Evolutionary conservation across 2,113 vertebrate species (phyloP).

Genomic region (Gopherus evgoodei): DNA sequence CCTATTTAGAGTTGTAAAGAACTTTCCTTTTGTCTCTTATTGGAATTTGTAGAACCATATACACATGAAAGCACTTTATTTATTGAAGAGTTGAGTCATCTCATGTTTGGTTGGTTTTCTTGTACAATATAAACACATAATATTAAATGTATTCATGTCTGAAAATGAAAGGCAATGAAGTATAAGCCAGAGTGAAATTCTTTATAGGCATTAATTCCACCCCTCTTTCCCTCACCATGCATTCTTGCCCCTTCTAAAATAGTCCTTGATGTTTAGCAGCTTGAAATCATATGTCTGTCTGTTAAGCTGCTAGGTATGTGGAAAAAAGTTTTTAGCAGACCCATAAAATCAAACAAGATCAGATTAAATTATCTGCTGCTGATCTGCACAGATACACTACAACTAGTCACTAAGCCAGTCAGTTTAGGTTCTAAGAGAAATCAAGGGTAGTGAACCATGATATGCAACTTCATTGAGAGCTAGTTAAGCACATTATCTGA

Average conservation of each 20-base stretch:
- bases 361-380: conserved; percentile 61
- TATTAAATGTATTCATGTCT: conserved; percentile 30
- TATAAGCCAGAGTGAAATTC: conserved; percentile 64
- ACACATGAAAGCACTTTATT: conserved; percentile 58
- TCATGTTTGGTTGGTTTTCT: conserved; percentile 21
- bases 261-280: conserved; percentile 71
- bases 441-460: conserved; percentile 44
- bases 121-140: conserved; percentile 54
- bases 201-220: conserved; percentile 74
- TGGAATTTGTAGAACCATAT: conserved; percentile 21
- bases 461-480: conserved; percentile 25
- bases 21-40: conserved; percentile 43
- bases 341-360: conserved; percentile 73
- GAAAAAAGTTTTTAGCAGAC: conserved; percentile 71
- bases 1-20: conserved; percentile 49
- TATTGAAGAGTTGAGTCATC: conserved; percentile 54
- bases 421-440: conserved; percentile 37
- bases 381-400: conserved; percentile 43
- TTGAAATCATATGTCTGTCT: conserved; percentile 63
- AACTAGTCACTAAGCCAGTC: conserved; percentile 15
- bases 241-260: conserved; percentile 75
- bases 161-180: conserved; percentile 64
- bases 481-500: conserved; percentile 31
- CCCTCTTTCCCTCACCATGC: conserved; percentile 54
- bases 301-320: conserved; percentile 72